A percentile compares a stretch with the other conserved stretches of the same genome.
These are phyloP conservation scores for Erpobdella octoculata DNA, from an alignment of 2,888 invertebrate species.

Conservation along the genomic window DNA sequence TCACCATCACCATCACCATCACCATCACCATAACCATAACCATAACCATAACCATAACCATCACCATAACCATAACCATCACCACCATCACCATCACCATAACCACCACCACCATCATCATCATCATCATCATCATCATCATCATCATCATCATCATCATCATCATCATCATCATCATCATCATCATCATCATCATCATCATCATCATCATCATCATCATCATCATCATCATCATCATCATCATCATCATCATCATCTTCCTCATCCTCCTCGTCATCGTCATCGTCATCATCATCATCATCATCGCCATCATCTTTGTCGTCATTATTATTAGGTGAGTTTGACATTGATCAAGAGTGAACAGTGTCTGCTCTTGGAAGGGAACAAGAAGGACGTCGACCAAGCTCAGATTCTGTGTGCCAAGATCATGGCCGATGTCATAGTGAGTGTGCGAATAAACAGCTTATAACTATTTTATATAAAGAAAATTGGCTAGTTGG, in stretches of 20 bases:
- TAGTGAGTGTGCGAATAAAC: too few relatives aligned
- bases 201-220: background rate
- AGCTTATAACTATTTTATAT: too few relatives aligned
- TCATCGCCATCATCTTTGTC: slow-evolving; percentile 1
- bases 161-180: slow-evolving; percentile 14
- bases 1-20: slow-evolving; percentile 11
- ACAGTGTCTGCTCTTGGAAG: too few relatives aligned
- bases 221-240: background rate
- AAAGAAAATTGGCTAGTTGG: too few relatives aligned
- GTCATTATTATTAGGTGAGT: background rate
- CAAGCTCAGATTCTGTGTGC: too few relatives aligned
- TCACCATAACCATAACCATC: background rate
- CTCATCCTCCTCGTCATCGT: slow-evolving; percentile 9
- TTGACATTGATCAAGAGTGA: too few relatives aligned
- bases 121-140: slow-evolving; percentile 3
- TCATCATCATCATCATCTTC: background rate
- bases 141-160: slow-evolving; percentile 10
- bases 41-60: slow-evolving; percentile 16
- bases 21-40: background rate
- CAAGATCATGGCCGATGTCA: too few relatives aligned
- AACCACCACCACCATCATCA: background rate
- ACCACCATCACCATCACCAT: slow-evolving; percentile 8
- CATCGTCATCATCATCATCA: slow-evolving; percentile 7
- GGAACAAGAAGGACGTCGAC: too few relatives aligned
- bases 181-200: background rate